Conservation (phyloP, 1,140 invertebrate species). For the Bombus huntii region DNA sequence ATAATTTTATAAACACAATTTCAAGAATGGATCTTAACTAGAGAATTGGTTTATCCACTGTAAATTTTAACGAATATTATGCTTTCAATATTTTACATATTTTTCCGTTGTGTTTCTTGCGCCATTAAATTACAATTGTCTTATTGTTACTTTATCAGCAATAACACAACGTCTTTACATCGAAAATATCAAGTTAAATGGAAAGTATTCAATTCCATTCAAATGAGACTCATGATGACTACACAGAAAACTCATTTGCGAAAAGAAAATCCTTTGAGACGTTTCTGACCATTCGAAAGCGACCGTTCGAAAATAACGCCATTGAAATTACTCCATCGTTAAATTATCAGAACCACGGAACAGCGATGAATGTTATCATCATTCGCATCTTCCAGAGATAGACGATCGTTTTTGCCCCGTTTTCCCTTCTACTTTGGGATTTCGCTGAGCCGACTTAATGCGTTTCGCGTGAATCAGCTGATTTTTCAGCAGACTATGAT, state of each 20-base stretch:
- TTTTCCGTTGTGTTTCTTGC: no score
- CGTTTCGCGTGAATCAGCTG: constrained; percentile 39
- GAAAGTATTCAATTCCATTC: no score
- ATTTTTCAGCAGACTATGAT: constrained; percentile 28
- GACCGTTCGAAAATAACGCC: no score
- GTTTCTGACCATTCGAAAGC: neutral
- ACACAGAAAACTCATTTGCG: neutral
- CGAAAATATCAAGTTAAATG: no score
- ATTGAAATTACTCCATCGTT: neutral
- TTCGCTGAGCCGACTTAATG: constrained; percentile 8
- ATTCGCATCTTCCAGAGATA: neutral
- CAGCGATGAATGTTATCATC: neutral
- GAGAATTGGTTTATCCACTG: no score
- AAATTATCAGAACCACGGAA: neutral
- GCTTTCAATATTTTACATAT: no score
- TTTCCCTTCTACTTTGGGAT: neutral
- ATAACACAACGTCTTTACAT: no score
- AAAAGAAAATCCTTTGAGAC: neutral
- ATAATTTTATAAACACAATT: no score
- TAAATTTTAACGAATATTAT: no score
- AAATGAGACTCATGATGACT: neutral
- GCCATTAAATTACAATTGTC: no score
- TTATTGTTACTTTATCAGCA: no score
- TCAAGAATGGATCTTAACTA: no score
- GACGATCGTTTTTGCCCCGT: neutral